Conservation (phyloP, 1,140 invertebrate genomes). For the Trichonephila clavata region DNA sequence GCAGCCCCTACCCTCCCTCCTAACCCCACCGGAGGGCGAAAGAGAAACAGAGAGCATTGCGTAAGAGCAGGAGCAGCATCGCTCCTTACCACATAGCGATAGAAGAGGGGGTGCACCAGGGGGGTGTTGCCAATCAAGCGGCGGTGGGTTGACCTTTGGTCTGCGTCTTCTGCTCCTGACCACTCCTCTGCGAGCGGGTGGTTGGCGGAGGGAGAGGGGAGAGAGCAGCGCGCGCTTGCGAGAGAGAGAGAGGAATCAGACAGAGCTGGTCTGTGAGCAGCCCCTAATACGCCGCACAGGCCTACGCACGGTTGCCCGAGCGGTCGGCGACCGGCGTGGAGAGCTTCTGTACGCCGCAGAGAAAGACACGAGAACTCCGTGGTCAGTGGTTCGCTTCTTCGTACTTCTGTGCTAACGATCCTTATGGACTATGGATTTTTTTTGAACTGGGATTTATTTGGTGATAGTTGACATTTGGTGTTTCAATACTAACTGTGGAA, state of each 20-base stretch:
- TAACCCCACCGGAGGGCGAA: background rate
- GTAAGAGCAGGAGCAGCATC: slow-evolving; percentile 59
- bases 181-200: slow-evolving; percentile 70
- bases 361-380: background rate
- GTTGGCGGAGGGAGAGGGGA: slow-evolving; percentile 13
- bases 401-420: background rate
- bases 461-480: background rate
- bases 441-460: background rate
- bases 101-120: slow-evolving; percentile 5
- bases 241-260: slow-evolving; percentile 24
- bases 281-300: slow-evolving; percentile 15
- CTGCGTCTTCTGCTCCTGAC: slow-evolving; percentile 72
- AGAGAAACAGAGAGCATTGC: slow-evolving; percentile 47
- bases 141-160: slow-evolving; percentile 77
- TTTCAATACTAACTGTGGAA: background rate
- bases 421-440: background rate
- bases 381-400: background rate
- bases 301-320: slow-evolving; percentile 24
- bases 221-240: background rate
- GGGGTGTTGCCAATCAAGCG: slow-evolving; percentile 75
- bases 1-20: background rate
- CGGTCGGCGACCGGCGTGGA: slow-evolving; percentile 46
- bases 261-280: slow-evolving; percentile 8
- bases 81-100: slow-evolving; percentile 31
- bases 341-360: slow-evolving; percentile 10